Conservation (phyloP, 2,888 invertebrate species). For the Apomyelois bistriatella region DNA sequence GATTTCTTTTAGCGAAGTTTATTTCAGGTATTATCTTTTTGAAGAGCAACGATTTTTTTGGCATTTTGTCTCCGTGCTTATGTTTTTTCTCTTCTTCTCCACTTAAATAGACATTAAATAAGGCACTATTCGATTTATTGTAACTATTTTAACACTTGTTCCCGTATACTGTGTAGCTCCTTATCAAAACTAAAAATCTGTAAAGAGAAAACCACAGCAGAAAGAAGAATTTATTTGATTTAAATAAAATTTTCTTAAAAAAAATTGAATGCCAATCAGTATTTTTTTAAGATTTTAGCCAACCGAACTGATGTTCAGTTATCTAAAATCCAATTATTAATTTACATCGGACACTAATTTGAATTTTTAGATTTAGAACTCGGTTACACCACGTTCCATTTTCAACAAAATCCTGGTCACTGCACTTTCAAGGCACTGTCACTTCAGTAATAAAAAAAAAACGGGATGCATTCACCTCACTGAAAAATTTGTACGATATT, state of each 20-base stretch:
- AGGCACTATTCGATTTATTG: conserved; percentile 64
- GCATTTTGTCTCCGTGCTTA: conserved; percentile 76
- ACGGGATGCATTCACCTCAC: conserved; percentile 65
- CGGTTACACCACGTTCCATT: conserved; percentile 50
- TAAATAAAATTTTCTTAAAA: conserved; percentile 24
- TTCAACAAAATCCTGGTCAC: conserved; percentile 43
- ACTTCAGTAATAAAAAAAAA: conserved; percentile 46
- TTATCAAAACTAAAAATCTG: conserved; percentile 54
- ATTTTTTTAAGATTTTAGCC: conserved; percentile 47
- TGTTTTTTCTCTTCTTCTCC: conserved; percentile 48
- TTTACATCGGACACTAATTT: conserved; percentile 46
- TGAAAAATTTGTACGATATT: conserved; percentile 71
- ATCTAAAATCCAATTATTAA: conserved; percentile 57
- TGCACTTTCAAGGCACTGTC: conserved; percentile 64
- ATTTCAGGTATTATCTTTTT: conserved; percentile 75
- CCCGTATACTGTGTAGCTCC: conserved; percentile 47
- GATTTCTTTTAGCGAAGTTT: conserved; percentile 73
- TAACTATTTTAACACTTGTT: conserved; percentile 59
- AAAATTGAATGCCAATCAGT: conserved; percentile 36
- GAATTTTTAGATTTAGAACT: conserved; percentile 39
- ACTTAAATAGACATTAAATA: conserved; percentile 61
- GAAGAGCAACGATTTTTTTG: conserved; percentile 71
- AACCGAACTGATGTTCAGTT: conserved; percentile 58
- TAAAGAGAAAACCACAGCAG: conserved; percentile 66
- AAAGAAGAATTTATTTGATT: conserved; percentile 57